Percentiles rank a stretch among this genome's conserved stretches.
phyloP scores from a whole-genome alignment of 2,888 invertebrate genomes.

The Mesorhabditis belari region DNA sequence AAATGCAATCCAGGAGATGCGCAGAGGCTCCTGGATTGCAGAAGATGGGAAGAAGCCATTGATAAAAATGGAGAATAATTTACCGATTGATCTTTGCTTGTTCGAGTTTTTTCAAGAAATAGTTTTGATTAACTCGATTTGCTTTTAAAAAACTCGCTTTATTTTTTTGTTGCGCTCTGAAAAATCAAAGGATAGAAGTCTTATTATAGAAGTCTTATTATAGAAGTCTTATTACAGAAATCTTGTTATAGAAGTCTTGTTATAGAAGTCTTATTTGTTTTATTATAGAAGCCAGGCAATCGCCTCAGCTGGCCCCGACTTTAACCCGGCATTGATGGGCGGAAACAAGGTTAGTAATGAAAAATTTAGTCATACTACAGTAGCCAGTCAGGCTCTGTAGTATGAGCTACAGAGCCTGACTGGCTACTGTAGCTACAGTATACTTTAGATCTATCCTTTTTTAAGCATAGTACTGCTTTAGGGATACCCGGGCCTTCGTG shows the following conservation, averaged over 20 bases:
- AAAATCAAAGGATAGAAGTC: background rate
- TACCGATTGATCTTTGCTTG: no score
- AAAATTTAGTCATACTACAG: background rate
- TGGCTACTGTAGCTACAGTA: background rate
- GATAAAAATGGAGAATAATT: no score
- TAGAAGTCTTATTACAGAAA: background rate
- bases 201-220: background rate
- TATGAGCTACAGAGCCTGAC: no score
- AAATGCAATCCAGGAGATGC: no score
- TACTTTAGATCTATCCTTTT: background rate
- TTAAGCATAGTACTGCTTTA: conserved; percentile 4
- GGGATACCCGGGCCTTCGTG: conserved; percentile 45
- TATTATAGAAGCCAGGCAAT: background rate
- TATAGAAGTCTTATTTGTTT: background rate
- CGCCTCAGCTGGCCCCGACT: conserved; percentile 22
- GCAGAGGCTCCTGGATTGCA: no score
- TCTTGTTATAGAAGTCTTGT: background rate
- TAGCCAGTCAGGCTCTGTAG: background rate
- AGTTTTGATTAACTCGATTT: background rate
- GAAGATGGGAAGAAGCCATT: no score
- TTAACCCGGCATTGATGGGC: conserved; percentile 33
- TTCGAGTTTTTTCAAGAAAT: no score
- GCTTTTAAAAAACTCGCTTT: background rate
- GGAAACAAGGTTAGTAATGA: conserved; percentile 14
- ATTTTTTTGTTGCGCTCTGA: background rate